Evolutionary conservation across 2,888 invertebrate species (phyloP), one percentile per base, ranked within the genome.

Genomic region (Camponotus fellah): DNA sequence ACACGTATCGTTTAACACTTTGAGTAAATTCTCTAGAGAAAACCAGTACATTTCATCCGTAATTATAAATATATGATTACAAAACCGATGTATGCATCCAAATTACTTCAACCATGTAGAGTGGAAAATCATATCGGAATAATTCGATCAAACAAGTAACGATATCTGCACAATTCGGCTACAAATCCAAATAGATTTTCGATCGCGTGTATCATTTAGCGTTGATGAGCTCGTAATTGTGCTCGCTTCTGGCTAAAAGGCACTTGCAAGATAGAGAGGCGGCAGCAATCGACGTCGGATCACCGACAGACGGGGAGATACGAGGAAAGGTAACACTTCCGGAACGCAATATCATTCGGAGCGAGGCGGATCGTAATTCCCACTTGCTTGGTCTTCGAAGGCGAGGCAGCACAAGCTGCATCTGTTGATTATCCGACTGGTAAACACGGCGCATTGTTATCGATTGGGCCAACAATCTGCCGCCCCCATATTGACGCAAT

Each of bases 391-490:
- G 90, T 90, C 91, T 91, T 89, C 74, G 87, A 49, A 88, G 87
- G 84, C 84, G 83, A 83, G 75, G 82, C 82, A 86, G 88, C 85
- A 89, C 91, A 89, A 91, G 85, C 90, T 87, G 85, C 90, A 91
- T 91, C 90, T 91, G 92, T 93, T 93, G 93, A 93, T 93, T 93
- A 93, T 92, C 91, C 91, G 88, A 82, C 88, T 88, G 89, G 93
- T 92, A 93, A 93, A 93, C 92, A 93, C 86, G 85, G 89, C 85
- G 92, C 92, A 92, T 93, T 92, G 93, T 93, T 93, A 93, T 93
- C 93, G 93, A 93, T 93, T 93, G 93, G 92, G 87, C 91, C 92
- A 93, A 93, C 93, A 93, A 93, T 93, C 92, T 91, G 92, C 89
- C 87, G 87, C 84, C 83, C 76, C 91, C 88, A 91, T 93, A 93